phyloP scores from a whole-genome alignment of 2,797 vertebrate genomes.

The Decapterus maruadsi region DNA sequence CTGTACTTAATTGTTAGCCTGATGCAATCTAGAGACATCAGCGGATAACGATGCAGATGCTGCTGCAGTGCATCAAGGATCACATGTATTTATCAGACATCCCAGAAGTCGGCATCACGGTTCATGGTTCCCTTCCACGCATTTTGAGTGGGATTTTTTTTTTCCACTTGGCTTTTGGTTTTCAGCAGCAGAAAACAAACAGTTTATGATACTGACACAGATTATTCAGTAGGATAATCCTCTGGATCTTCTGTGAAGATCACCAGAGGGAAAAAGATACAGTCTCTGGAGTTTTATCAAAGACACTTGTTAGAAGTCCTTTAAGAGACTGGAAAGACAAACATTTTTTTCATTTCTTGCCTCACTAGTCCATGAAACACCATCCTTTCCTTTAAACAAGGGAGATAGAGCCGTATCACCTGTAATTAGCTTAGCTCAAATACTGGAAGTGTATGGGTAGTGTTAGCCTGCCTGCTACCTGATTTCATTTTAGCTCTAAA shows the following conservation, averaged over 20 bases:
- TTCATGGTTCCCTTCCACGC: neutral
- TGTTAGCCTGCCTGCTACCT: no score
- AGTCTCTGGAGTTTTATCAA: no score
- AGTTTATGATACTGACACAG: neutral
- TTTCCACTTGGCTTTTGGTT: neutral
- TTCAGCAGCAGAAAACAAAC: neutral
- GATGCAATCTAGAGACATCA: neutral
- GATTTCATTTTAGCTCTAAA: no score
- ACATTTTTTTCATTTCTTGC: no score
- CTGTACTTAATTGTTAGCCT: neutral
- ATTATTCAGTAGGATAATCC: neutral
- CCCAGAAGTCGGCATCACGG: neutral
- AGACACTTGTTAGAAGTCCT: no score
- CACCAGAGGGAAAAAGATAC: no score
- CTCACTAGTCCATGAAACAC: no score
- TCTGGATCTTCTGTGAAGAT: neutral
- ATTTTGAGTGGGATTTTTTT: neutral
- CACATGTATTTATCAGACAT: neutral
- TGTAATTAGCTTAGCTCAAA: no score
- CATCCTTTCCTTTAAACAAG: no score
- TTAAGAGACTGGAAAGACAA: no score
- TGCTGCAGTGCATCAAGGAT: neutral
- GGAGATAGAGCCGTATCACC: no score
- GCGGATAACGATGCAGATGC: neutral
- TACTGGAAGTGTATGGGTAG: no score